phyloP scores from a whole-genome alignment of 2,888 invertebrate species.

The Melanophora roralis region DNA sequence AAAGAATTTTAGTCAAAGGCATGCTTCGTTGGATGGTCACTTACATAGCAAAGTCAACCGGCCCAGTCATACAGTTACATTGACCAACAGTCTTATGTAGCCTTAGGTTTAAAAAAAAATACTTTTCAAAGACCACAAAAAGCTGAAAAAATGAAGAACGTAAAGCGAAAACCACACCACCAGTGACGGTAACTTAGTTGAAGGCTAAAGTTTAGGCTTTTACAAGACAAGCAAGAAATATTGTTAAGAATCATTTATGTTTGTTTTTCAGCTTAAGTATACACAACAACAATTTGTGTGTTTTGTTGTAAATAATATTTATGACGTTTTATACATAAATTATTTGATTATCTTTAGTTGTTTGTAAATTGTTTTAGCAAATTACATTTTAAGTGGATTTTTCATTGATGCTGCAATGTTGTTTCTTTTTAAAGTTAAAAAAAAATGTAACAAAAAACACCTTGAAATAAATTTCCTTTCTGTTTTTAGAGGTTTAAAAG shows the following conservation, averaged over 20 bases:
- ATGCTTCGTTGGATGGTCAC: constrained; percentile 17
- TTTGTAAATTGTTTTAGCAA: constrained; percentile 21
- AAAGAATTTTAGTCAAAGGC: constrained; percentile 39
- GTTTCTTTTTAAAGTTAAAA: neutral
- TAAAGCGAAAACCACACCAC: neutral
- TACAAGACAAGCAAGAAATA: constrained; percentile 4
- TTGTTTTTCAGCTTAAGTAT: constrained; percentile 13
- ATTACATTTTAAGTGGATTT: constrained; percentile 52
- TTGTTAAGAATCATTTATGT: constrained; percentile 26
- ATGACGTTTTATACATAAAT: constrained; percentile 45
- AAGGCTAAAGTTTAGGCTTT: constrained; percentile 27
- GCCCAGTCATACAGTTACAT: constrained; percentile 6
- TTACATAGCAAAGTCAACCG: neutral
- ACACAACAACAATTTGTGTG: neutral
- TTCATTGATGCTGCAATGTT: neutral
- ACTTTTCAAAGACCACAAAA: constrained; percentile 41
- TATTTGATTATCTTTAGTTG: constrained; percentile 15
- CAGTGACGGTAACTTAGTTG: constrained; percentile 29
- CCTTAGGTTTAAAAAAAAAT: constrained; percentile 34
- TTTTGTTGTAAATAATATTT: constrained; percentile 33
- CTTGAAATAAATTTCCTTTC: constrained; percentile 32
- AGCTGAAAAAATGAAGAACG: neutral
- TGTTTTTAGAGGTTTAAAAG: constrained; percentile 13
- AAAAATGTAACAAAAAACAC: constrained; percentile 23
- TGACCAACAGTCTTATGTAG: constrained; percentile 33